A percentile compares a stretch with the other conserved stretches of the same genome.
These are phyloP conservation scores for Vanessa cardui DNA, from an alignment of 2,888 invertebrate genomes.

Conservation along the genomic window DNA sequence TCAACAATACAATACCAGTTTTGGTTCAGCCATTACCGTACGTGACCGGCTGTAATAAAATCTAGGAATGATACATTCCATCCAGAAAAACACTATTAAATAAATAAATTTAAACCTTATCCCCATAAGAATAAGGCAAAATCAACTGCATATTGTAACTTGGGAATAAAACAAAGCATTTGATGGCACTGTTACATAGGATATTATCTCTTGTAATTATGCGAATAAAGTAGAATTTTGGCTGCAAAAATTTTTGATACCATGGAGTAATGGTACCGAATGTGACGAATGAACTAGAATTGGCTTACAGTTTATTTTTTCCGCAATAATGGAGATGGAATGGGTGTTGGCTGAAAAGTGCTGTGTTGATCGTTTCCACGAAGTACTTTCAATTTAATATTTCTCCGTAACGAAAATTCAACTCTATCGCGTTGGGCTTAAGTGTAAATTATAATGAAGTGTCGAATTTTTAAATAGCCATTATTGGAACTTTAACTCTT, in stretches of 20 bases:
- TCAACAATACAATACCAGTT: slow-evolving; percentile 34
- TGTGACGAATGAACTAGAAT: slow-evolving; percentile 44
- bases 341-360: slow-evolving; percentile 31
- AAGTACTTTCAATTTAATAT: slow-evolving; percentile 22
- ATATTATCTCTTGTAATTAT: slow-evolving; percentile 5
- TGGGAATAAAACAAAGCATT: slow-evolving; percentile 4
- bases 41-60: slow-evolving; percentile 45
- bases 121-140: slow-evolving; percentile 3
- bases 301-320: slow-evolving; percentile 42
- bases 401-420: background rate
- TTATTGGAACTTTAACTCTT: slow-evolving; percentile 22
- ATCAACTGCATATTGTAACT: slow-evolving; percentile 9
- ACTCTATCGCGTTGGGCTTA: background rate
- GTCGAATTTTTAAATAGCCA: slow-evolving; percentile 19
- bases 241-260: background rate
- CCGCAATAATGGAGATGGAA: slow-evolving; percentile 32
- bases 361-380: slow-evolving; percentile 26
- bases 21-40: slow-evolving; percentile 40
- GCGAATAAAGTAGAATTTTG: slow-evolving; percentile 4
- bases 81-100: background rate
- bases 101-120: slow-evolving; percentile 28
- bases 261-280: slow-evolving; percentile 32
- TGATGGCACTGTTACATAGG: background rate
- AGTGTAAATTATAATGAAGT: background rate
- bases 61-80: slow-evolving; percentile 32